These are phyloP conservation scores for Sylvicapra grimmia DNA, from an alignment of 2,113 vertebrate species.

Conservation along the genomic window DNA sequence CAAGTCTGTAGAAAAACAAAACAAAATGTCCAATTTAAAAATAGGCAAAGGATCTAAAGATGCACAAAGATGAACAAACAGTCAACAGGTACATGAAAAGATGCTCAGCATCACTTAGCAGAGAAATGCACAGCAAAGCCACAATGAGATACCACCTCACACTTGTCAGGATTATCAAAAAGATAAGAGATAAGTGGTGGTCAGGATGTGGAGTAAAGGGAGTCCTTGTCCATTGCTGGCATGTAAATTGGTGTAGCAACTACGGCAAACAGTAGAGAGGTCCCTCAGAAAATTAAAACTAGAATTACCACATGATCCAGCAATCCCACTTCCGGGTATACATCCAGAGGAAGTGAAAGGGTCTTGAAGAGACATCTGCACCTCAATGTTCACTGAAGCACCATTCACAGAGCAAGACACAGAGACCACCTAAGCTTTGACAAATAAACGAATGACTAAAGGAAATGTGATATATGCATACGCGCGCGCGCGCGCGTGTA, in stretches of 20 bases:
- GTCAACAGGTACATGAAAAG: not conserved
- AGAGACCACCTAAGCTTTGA: not conserved
- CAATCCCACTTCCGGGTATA: not conserved
- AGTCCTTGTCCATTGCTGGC: not conserved
- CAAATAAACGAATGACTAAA: not conserved
- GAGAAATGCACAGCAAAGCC: not conserved
- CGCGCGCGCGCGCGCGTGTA: too few species aligned
- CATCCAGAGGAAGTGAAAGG: not conserved
- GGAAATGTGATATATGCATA: not conserved
- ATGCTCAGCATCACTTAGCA: not conserved
- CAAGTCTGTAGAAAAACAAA: not conserved
- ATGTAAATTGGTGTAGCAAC: not conserved
- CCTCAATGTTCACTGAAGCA: not conserved
- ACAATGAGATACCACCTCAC: not conserved
- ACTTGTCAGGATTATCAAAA: not conserved
- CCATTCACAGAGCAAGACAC: not conserved
- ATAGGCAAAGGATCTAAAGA: not conserved
- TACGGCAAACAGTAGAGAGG: not conserved
- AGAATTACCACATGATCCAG: not conserved
- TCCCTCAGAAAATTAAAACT: not conserved
- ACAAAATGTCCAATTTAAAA: not conserved
- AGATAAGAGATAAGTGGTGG: not conserved
- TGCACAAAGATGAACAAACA: not conserved
- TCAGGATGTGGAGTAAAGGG: not conserved
- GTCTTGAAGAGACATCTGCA: not conserved